phyloP scores from a whole-genome alignment of 2,888 invertebrate species.

The Ellobium chinense region DNA sequence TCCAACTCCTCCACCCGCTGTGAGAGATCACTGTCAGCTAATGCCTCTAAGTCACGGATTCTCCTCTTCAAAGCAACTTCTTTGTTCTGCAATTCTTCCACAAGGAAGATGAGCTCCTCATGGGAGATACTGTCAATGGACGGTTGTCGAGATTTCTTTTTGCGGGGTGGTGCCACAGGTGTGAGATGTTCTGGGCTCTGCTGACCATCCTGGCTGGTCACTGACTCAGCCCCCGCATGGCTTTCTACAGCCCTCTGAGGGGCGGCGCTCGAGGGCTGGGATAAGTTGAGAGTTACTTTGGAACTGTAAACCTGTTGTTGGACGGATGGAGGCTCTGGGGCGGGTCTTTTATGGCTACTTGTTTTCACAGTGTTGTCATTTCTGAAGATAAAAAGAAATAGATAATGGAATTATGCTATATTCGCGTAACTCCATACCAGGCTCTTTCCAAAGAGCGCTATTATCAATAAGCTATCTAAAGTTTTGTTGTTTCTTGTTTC shows the following conservation, averaged over 20 bases:
- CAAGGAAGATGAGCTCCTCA: slow-evolving; percentile 46
- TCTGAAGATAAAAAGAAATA: slow-evolving; percentile 14
- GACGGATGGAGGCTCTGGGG: slow-evolving; percentile 13
- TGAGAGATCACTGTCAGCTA: slow-evolving; percentile 45
- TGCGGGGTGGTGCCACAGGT: slow-evolving; percentile 13
- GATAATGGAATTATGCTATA: too few species aligned
- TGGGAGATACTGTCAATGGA: slow-evolving; percentile 43
- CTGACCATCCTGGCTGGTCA: not conserved
- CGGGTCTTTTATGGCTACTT: slow-evolving; percentile 2
- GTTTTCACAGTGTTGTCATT: slow-evolving; percentile 19
- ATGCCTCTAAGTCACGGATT: slow-evolving; percentile 43
- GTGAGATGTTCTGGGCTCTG: not conserved
- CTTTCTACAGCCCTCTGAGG: not conserved
- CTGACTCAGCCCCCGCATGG: not conserved
- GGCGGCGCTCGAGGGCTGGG: slow-evolving; percentile 8
- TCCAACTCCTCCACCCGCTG: slow-evolving; percentile 52
- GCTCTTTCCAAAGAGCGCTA: too few species aligned
- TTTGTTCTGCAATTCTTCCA: slow-evolving; percentile 46
- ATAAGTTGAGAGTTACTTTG: slow-evolving; percentile 12
- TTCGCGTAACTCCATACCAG: too few species aligned
- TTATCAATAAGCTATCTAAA: too few species aligned
- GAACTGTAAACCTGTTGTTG: slow-evolving; percentile 26
- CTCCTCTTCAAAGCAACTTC: slow-evolving; percentile 42
- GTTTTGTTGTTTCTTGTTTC: too few species aligned
- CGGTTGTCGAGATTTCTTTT: not conserved